Evolutionary conservation across 2,797 vertebrate genomes (phyloP).

Genomic region (Rhinogobio ventralis): DNA sequence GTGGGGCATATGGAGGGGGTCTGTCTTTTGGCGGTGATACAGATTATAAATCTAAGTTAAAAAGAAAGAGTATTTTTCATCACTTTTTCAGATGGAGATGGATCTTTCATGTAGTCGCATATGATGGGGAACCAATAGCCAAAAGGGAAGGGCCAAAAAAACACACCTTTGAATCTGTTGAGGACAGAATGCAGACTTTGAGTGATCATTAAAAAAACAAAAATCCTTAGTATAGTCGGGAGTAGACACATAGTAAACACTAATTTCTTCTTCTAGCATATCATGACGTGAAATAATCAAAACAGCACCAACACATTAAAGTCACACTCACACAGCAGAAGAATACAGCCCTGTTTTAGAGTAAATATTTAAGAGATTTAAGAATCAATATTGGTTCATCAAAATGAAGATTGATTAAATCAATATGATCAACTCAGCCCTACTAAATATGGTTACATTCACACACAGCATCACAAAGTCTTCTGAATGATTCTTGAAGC

Average conservation of each 20-base stretch:
- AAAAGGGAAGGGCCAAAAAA: background rate
- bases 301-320: background rate
- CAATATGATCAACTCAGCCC: no score
- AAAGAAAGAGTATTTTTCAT: conserved; percentile 66
- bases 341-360: background rate
- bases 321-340: background rate
- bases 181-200: background rate
- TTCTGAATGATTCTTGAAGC: no score
- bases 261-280: background rate
- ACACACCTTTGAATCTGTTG: background rate
- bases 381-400: no score
- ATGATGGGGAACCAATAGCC: background rate
- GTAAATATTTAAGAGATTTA: no score
- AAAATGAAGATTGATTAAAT: no score
- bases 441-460: no score
- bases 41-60: conserved; percentile 66
- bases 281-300: background rate
- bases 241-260: background rate
- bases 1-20: conserved; percentile 13
- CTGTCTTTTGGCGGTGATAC: conserved; percentile 60
- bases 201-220: background rate
- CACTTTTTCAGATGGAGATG: conserved; percentile 64
- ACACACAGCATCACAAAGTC: no score
- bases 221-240: background rate
- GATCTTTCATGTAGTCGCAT: conserved; percentile 59